These are phyloP conservation scores for human DNA, from an alignment of 2,113 vertebrate genomes.

Conservation along the genomic window GRCh38 chr7:152645501-152646000, in stretches of 20 bases:
- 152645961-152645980: not conserved
- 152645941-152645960: not conserved
- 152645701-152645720: not conserved
- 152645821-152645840: too few relatives aligned
- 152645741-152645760: not conserved
- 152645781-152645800: too few relatives aligned
- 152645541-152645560: not conserved
- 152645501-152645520: not conserved
- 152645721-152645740: not conserved
- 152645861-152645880: too few relatives aligned
- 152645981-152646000: not conserved
- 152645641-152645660: not conserved
- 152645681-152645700: not conserved
- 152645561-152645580: not conserved
- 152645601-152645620: not conserved
- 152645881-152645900: too few relatives aligned
- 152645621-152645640: too few relatives aligned
- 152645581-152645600: not conserved
- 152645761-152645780: not conserved
- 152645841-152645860: too few relatives aligned
- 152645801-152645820: too few relatives aligned
- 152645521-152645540: not conserved
- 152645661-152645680: not conserved
- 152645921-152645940: too few relatives aligned
- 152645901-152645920: too few relatives aligned